Evolutionary conservation across 2,888 invertebrate species (phyloP).

Genomic region (Lymantria dispar): DNA sequence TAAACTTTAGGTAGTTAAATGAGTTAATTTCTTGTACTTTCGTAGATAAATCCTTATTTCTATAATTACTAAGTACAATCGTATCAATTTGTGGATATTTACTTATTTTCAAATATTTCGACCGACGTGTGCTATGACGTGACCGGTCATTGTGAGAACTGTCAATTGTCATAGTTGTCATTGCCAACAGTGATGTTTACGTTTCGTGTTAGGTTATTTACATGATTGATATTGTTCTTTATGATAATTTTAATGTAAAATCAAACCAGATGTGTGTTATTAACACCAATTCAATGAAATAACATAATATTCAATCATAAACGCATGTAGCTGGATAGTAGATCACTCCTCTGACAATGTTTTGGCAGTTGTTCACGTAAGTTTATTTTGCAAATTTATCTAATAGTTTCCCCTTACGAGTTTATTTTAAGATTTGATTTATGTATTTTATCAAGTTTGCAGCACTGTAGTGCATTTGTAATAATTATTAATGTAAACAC

Average conservation of each 20-base stretch:
- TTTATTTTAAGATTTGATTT: not conserved
- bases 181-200: slow-evolving; percentile 25
- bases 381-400: not conserved
- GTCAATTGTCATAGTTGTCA: not conserved
- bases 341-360: slow-evolving; percentile 2
- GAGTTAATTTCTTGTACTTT: too few species aligned
- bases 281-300: not conserved
- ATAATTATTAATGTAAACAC: not conserved
- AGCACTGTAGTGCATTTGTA: not conserved
- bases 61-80: too few species aligned
- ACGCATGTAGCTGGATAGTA: not conserved
- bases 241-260: not conserved
- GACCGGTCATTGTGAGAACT: not conserved
- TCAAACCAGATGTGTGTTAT: slow-evolving; percentile 1
- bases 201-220: slow-evolving; percentile 24
- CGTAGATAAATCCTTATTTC: too few species aligned
- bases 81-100: too few species aligned
- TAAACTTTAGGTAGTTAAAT: too few species aligned
- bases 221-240: slow-evolving; percentile 1
- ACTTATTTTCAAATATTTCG: not conserved
- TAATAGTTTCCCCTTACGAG: not conserved
- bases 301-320: not conserved
- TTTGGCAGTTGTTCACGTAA: slow-evolving; percentile 11
- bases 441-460: not conserved
- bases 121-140: not conserved